Evolutionary conservation across 1,140 invertebrate species (phyloP).

Genomic region (Drosophila parabipectinata): DNA sequence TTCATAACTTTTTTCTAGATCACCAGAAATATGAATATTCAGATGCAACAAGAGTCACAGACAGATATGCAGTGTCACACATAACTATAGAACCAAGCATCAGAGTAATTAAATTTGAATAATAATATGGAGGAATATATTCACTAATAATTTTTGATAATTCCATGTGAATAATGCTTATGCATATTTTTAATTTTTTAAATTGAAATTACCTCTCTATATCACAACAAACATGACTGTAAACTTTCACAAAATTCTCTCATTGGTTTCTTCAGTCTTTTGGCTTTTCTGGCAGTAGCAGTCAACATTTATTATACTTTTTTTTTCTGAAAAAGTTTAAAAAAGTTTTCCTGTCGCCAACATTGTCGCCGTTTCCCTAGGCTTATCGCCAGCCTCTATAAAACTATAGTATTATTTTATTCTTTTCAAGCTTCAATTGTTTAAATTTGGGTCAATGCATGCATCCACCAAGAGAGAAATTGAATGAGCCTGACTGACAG

Average conservation of each 20-base stretch:
- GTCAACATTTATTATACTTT: background rate
- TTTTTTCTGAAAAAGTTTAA: background rate
- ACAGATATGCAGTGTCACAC: conserved; percentile 24
- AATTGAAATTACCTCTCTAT: background rate
- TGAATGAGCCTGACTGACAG: conserved; percentile 9
- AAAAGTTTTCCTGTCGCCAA: conserved; percentile 36
- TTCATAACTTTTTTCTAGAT: conserved; percentile 74
- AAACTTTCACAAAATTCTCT: background rate
- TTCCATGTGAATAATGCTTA: background rate
- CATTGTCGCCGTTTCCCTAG: conserved; percentile 28
- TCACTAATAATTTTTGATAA: background rate
- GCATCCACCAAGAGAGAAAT: conserved; percentile 32
- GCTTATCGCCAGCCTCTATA: conserved; percentile 42
- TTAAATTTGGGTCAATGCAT: conserved; percentile 71
- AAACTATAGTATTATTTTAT: conserved; percentile 45
- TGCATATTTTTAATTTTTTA: background rate
- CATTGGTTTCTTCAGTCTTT: background rate
- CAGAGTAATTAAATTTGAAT: background rate
- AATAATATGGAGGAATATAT: conserved; percentile 3
- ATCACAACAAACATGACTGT: background rate
- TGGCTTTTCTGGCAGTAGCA: background rate
- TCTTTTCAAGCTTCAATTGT: conserved; percentile 62
- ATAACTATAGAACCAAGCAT: background rate
- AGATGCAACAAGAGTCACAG: conserved; percentile 45
- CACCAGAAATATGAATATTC: conserved; percentile 71